These are phyloP conservation scores for Xiphias gladius DNA, from an alignment of 2,113 vertebrate genomes.

Conservation along the genomic window DNA sequence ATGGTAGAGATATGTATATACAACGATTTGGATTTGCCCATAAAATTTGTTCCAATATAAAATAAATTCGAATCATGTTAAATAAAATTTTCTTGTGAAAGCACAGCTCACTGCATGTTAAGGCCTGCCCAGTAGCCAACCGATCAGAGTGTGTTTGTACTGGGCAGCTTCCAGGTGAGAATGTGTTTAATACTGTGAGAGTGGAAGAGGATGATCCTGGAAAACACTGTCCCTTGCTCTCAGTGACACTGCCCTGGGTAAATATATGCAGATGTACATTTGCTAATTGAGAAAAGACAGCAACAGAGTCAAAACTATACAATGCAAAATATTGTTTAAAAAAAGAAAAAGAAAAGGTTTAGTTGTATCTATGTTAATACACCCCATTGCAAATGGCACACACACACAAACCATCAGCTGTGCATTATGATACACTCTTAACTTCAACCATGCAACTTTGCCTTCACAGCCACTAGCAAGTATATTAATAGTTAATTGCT, in stretches of 20 bases:
- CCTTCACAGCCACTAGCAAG: background rate
- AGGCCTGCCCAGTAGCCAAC: background rate
- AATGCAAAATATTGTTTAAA: too few species aligned
- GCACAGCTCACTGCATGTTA: background rate
- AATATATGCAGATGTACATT: background rate
- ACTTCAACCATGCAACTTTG: background rate
- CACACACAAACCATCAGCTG: background rate
- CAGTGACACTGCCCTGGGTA: background rate
- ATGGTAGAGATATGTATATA: too few species aligned
- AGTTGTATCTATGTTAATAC: background rate
- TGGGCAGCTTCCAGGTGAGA: constrained; percentile 14
- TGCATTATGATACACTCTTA: background rate
- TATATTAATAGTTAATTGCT: constrained; percentile 12
- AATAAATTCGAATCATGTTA: too few species aligned
- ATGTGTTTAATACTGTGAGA: background rate
- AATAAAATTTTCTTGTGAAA: background rate
- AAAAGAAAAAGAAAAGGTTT: background rate
- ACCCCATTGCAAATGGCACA: background rate
- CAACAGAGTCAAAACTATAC: too few species aligned
- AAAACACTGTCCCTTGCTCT: background rate
- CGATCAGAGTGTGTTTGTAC: background rate
- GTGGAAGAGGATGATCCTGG: constrained; percentile 2
- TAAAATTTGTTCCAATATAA: too few species aligned
- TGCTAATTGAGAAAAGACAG: background rate
- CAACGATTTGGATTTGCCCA: too few species aligned